These are phyloP conservation scores for Apolygus lucorum DNA, from an alignment of 1,140 invertebrate species.

Conservation along the genomic window DNA sequence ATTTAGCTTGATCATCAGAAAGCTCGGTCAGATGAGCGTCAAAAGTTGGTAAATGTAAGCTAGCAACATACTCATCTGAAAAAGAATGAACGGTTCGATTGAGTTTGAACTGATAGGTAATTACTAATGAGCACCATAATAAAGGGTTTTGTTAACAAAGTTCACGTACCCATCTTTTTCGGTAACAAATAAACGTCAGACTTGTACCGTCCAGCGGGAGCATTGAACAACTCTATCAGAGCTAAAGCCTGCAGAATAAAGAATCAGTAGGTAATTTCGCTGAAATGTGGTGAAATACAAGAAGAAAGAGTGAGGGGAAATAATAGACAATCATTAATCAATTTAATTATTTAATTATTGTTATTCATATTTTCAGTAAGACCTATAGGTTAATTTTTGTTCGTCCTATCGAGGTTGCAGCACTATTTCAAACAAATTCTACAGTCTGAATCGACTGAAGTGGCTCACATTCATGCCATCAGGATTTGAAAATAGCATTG, in stretches of 20 bases:
- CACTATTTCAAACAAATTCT: no score
- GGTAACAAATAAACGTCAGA: slow-evolving; percentile 94
- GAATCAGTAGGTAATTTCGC: background rate
- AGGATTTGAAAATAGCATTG: no score
- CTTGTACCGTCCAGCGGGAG: slow-evolving; percentile 87
- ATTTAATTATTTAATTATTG: background rate
- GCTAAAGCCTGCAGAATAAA: slow-evolving; percentile 60
- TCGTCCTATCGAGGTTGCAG: no score
- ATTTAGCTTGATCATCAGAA: slow-evolving; percentile 94
- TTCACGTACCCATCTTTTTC: slow-evolving; percentile 90
- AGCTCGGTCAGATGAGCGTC: slow-evolving; percentile 95
- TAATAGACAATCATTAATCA: background rate
- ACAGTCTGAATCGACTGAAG: no score
- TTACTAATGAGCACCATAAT: no score
- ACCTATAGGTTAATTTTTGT: no score
- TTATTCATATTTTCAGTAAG: no score
- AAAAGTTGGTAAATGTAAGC: slow-evolving; percentile 89
- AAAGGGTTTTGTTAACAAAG: no score
- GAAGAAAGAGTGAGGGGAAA: background rate
- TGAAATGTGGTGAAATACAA: slow-evolving; percentile 3
- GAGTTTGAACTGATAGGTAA: no score
- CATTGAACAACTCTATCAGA: slow-evolving; percentile 93
- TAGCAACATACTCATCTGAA: slow-evolving; percentile 92
- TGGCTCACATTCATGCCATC: no score
- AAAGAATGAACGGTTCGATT: no score